Conservation (phyloP, 1,140 invertebrate genomes). For the Leptonema lineaticorne region DNA sequence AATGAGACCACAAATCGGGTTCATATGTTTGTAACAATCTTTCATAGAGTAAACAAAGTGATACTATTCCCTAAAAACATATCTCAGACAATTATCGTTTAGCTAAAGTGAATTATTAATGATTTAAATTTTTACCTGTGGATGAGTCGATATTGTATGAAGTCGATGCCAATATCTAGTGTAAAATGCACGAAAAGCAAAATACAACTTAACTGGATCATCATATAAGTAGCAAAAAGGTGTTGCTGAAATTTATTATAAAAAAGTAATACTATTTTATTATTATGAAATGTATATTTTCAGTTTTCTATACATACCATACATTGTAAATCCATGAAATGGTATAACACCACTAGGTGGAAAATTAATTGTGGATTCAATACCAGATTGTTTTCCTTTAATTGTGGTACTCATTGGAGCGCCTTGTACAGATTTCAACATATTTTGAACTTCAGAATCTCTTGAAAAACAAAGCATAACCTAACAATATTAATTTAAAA, state of each 20-base stretch:
- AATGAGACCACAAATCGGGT: slow-evolving; percentile 87
- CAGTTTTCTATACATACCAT: slow-evolving; percentile 62
- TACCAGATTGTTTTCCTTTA: slow-evolving; percentile 69
- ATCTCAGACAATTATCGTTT: not conserved
- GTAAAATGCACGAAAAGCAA: slow-evolving; percentile 89
- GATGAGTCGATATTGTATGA: slow-evolving; percentile 87
- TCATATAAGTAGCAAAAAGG: slow-evolving; percentile 94
- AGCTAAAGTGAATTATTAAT: slow-evolving; percentile 12
- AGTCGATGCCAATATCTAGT: slow-evolving; percentile 87
- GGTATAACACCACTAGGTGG: slow-evolving; percentile 94
- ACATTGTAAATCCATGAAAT: slow-evolving; percentile 97
- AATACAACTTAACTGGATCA: slow-evolving; percentile 84
- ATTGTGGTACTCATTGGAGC: slow-evolving; percentile 66
- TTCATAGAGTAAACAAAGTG: slow-evolving; percentile 83
- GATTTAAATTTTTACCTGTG: slow-evolving; percentile 58
- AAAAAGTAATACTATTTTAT: not conserved
- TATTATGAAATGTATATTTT: not conserved
- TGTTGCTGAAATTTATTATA: slow-evolving; percentile 64
- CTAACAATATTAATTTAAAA: slow-evolving; percentile 55
- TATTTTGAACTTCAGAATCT: slow-evolving; percentile 75
- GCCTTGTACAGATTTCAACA: slow-evolving; percentile 61
- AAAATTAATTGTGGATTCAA: slow-evolving; percentile 74
- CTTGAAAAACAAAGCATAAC: slow-evolving; percentile 92
- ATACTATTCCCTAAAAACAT: slow-evolving; percentile 72
- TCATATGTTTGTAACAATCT: slow-evolving; percentile 88